A percentile compares a stretch with the other conserved stretches of the same genome.
Evolutionary conservation across 1,140 invertebrate species (phyloP).

Genomic region (Drosophila novamexicana): DNA sequence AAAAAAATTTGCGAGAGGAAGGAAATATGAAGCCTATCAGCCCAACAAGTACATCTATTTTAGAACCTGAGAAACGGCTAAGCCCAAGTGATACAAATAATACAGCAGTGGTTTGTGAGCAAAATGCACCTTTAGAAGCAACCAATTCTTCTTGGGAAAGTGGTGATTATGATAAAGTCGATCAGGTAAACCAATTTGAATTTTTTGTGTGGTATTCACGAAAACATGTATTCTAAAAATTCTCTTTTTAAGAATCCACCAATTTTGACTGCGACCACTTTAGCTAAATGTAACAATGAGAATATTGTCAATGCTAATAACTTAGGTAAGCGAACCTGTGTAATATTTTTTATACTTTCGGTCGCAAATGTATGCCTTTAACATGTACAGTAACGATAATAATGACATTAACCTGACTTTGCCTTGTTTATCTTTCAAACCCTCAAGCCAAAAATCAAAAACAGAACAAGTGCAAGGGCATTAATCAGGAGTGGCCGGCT

Average conservation of each 20-base stretch:
- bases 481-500: too few relatives aligned
- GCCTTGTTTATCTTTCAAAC: too few relatives aligned
- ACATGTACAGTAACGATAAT: too few relatives aligned
- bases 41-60: background rate
- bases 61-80: background rate
- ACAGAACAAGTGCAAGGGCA: too few relatives aligned
- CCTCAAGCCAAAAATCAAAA: too few relatives aligned
- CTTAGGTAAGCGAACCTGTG: too few relatives aligned
- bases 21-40: background rate
- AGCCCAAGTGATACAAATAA: background rate
- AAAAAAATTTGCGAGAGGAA: background rate
- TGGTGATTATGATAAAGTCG: background rate
- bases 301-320: background rate
- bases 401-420: too few relatives aligned
- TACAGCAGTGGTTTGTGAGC: background rate
- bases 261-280: background rate
- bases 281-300: background rate
- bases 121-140: background rate
- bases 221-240: too few relatives aligned
- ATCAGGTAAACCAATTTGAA: background rate
- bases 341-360: too few relatives aligned
- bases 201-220: background rate
- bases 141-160: too few relatives aligned
- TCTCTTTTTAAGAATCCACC: background rate
- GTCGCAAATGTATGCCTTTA: too few relatives aligned